Evolutionary conservation across 1,140 invertebrate genomes (phyloP), one percentile per base, ranked within the genome.

Genomic region (Sitophilus oryzae): DNA sequence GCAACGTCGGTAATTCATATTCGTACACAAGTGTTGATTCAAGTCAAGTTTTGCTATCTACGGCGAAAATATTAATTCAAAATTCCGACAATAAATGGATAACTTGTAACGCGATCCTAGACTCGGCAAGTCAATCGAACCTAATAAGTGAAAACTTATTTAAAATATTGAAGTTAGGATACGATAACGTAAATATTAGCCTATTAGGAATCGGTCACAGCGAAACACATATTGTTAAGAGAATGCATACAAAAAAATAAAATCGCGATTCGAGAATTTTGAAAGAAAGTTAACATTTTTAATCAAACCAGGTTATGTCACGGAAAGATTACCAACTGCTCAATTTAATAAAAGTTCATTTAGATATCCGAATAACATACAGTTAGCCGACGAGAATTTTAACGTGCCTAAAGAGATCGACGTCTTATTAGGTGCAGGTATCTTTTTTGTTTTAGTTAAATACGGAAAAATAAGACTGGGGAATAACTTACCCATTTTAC

Each of bases 371-470:
- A 18, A 18, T 18, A 6, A 48, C 10, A 53, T 58, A 5, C 25
- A 22, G 19, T 41, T 69, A 16, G 65, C 65, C 11, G 68, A 68
- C 52, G 56, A 64, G 10, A 9, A 58, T 4, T 70, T 69, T 54
- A 21, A 64, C 38, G 19, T 21, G 21, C 57, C 59, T 8, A 53
- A 49, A 23, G 42, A 50, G 6, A 63, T 69, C 35, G 61, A 71
- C 46, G 23, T 69, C 16, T 20, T 72, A 9, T 42, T 70, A 0
- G 65, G 61, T 1, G 64, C 64, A 9, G 63, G 63, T 18, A 14
- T 62, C 20, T 70, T 69, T 57, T 70, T 62, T 59, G 50, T 68
- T 10, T 36, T 71, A 25, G 36, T 71, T 58, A 56, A 18, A 52
- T 47, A 14, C 62, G 67, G n/a, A 43, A 62, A 52, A 56, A 58